Percentiles rank a stretch among this genome's conserved stretches.
Evolutionary conservation across 1,140 invertebrate species (phyloP).

Genomic region (Agrilus planipennis): DNA sequence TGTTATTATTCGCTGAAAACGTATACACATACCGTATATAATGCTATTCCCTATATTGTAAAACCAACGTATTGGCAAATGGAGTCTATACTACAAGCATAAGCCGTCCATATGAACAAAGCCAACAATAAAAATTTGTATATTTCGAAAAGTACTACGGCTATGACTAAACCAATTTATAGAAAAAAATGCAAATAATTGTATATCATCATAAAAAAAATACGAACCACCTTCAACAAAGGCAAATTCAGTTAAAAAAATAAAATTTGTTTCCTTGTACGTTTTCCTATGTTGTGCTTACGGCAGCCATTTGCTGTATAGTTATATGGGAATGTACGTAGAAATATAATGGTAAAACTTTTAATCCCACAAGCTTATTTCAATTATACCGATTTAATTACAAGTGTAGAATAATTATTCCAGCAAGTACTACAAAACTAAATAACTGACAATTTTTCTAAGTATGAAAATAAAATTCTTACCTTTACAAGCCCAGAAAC

Average conservation of each 20-base stretch:
- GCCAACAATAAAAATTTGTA: constrained; percentile 15
- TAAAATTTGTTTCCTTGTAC: constrained; percentile 8
- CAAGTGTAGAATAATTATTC: constrained; percentile 19
- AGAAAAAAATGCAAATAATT: constrained; percentile 19
- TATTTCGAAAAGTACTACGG: constrained; percentile 5
- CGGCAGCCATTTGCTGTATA: constrained; percentile 34
- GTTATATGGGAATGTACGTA: constrained; percentile 26
- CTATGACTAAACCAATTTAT: constrained; percentile 8
- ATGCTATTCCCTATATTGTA: too few relatives aligned
- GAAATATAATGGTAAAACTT: constrained; percentile 24
- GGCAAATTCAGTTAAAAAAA: constrained; percentile 11
- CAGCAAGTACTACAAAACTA: constrained; percentile 20
- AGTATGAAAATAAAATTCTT: constrained; percentile 43
- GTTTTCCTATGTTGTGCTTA: constrained; percentile 23
- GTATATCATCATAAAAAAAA: constrained; percentile 10
- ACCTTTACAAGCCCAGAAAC: constrained; percentile 43
- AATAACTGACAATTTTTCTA: constrained; percentile 38
- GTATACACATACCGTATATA: too few relatives aligned
- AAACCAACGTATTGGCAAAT: constrained; percentile 30
- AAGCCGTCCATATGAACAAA: constrained; percentile 33
- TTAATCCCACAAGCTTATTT: constrained; percentile 16
- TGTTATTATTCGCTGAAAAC: too few relatives aligned
- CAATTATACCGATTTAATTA: constrained; percentile 10
- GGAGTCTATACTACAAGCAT: constrained; percentile 30
- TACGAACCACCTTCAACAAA: neutral